Conservation (phyloP, 2,113 vertebrate genomes). For the Rhegmatorhina hoffmannsi region DNA sequence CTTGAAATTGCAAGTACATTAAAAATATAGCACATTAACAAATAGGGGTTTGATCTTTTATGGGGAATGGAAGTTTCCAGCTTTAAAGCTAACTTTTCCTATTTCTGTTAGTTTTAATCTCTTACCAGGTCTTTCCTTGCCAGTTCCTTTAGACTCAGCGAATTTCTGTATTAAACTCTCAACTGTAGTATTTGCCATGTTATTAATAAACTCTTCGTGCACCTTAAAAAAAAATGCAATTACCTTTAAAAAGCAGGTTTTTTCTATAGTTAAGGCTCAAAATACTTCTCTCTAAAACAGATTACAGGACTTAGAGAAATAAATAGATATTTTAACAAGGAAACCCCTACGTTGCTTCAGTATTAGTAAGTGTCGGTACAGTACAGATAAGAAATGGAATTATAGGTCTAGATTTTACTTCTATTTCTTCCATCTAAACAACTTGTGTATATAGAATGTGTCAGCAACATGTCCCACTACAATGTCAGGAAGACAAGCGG, state of each 20-base stretch:
- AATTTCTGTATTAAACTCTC: conserved; percentile 94
- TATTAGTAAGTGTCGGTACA: neutral
- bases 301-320: neutral
- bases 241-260: neutral
- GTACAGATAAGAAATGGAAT: neutral
- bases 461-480: neutral
- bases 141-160: conserved; percentile 94
- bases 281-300: neutral
- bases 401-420: neutral
- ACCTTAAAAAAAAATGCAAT: conserved; percentile 73
- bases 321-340: neutral
- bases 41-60: neutral
- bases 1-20: neutral
- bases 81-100: neutral
- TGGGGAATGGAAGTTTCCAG: neutral
- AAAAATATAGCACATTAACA: neutral
- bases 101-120: neutral
- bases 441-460: neutral
- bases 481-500: neutral
- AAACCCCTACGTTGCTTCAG: neutral
- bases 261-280: neutral
- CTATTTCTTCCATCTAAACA: neutral
- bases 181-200: conserved; percentile 93
- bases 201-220: conserved; percentile 94
- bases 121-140: conserved; percentile 94